A percentile compares a stretch with the other conserved stretches of the same genome.
Conservation (phyloP, 2,888 invertebrate species). For the Heliconius aoede region DNA sequence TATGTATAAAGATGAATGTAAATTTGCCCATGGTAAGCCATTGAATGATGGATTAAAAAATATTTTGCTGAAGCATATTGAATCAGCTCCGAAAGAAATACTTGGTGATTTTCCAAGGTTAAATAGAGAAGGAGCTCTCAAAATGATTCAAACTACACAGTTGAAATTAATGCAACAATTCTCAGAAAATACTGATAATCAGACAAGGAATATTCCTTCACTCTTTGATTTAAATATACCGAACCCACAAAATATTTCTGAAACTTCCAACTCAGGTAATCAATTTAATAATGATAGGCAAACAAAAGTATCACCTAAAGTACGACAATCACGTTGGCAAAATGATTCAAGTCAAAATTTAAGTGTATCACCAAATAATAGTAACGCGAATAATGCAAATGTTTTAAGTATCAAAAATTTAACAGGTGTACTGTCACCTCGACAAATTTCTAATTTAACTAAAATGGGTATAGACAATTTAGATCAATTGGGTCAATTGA, state of each 20-base stretch:
- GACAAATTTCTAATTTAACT: constrained; percentile 84
- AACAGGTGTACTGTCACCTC: constrained; percentile 81
- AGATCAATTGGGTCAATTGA: constrained; percentile 85
- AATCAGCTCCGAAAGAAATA: constrained; percentile 95
- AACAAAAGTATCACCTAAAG: constrained; percentile 75
- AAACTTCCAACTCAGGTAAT: constrained; percentile 59
- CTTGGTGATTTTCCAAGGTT: constrained; percentile 94
- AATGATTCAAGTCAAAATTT: constrained; percentile 69
- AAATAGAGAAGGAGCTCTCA: constrained; percentile 89
- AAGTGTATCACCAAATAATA: constrained; percentile 64
- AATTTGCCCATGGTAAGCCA: constrained; percentile 95
- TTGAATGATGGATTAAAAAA: constrained; percentile 90
- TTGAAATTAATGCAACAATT: constrained; percentile 74
- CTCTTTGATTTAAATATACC: constrained; percentile 78
- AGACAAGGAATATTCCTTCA: constrained; percentile 73
- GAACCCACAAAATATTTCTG: constrained; percentile 65
- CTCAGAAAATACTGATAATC: constrained; percentile 63
- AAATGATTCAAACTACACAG: constrained; percentile 81
- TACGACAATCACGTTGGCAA: constrained; percentile 80
- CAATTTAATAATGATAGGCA: constrained; percentile 68
- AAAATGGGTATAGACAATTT: constrained; percentile 85
- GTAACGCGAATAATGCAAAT: constrained; percentile 60
- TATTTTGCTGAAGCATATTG: constrained; percentile 89
- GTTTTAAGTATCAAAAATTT: constrained; percentile 84
- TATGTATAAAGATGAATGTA: constrained; percentile 92